Percentiles rank a stretch among this genome's conserved stretches.
Conservation (phyloP, 2,888 invertebrate species). For the Rosalia funebris region DNA sequence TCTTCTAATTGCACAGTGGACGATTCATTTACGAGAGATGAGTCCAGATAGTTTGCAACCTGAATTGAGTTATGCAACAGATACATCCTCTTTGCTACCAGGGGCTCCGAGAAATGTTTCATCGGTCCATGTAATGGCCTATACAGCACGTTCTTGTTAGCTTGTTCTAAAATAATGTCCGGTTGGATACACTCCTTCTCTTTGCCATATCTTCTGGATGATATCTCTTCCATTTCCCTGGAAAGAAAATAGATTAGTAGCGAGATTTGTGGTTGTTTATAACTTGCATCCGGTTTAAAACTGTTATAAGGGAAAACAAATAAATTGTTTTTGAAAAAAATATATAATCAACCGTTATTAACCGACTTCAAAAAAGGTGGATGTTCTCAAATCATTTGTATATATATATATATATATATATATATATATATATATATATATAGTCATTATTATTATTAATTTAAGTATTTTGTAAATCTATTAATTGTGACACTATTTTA, state of each 20-base stretch:
- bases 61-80: constrained; percentile 80
- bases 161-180: constrained; percentile 75
- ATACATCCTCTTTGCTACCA: constrained; percentile 73
- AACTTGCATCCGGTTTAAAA: no score
- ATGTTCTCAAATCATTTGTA: no score
- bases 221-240: constrained; percentile 69
- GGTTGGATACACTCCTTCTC: constrained; percentile 72
- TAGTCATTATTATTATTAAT: no score
- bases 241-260: constrained; percentile 48
- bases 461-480: no score
- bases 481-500: no score
- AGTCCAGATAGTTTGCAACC: constrained; percentile 68
- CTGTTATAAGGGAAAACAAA: no score
- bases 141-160: constrained; percentile 72
- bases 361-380: no score
- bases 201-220: constrained; percentile 56
- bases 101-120: constrained; percentile 65
- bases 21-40: constrained; percentile 64
- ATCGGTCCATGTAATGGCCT: constrained; percentile 61
- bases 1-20: constrained; percentile 45
- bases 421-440: no score
- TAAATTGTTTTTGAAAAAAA: no score
- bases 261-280: background rate
- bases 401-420: no score
- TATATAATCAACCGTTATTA: no score